Evolutionary conservation across 2,113 vertebrate species (phyloP).

Genomic region (Tautogolabrus adspersus): DNA sequence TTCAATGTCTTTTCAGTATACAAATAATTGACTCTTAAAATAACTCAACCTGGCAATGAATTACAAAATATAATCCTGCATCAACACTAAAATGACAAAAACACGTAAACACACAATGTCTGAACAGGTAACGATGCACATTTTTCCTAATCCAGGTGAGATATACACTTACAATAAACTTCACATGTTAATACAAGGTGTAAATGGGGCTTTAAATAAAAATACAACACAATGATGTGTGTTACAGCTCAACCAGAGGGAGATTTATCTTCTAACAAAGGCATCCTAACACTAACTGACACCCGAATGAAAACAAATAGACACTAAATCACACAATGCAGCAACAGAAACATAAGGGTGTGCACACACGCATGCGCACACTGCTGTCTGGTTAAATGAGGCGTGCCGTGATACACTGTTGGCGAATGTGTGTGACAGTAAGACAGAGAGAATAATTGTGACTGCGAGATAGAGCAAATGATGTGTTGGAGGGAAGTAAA

Average conservation of each 20-base stretch:
- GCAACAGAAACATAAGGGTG: conserved; percentile 43
- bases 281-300: conserved; percentile 50
- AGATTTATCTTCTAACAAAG: conserved; percentile 55
- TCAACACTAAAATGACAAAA: background rate
- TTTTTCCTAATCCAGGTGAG: background rate
- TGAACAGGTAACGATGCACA: background rate
- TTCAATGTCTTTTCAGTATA: too few species aligned
- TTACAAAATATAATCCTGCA: background rate
- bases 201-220: conserved; percentile 25
- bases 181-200: conserved; percentile 10
- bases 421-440: conserved; percentile 74
- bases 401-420: conserved; percentile 72
- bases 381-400: conserved; percentile 67
- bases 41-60: background rate
- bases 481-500: conserved; percentile 81
- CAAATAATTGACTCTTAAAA: too few species aligned
- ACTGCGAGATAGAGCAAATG: conserved; percentile 75
- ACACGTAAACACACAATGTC: background rate
- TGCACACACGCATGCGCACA: conserved; percentile 49
- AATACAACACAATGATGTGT: conserved; percentile 31
- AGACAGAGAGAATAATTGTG: conserved; percentile 80
- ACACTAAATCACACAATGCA: conserved; percentile 39
- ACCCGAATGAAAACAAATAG: conserved; percentile 65
- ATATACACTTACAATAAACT: background rate
- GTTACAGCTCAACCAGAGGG: conserved; percentile 40